Conservation (phyloP, 2,888 invertebrate genomes). For the Habrosyne pyritoides region DNA sequence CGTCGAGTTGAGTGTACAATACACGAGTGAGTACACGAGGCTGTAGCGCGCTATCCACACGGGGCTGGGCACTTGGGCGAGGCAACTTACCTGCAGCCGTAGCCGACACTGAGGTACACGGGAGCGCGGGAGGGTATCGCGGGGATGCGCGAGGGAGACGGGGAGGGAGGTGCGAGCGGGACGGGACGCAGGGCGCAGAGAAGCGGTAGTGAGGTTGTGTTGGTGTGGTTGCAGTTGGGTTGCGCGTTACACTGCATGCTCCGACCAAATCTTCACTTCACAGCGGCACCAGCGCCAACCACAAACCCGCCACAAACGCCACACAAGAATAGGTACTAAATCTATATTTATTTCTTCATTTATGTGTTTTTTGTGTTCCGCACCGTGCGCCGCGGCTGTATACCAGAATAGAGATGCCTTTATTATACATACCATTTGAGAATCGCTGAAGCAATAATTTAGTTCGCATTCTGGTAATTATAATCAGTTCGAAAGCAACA, state of each 20-base stretch:
- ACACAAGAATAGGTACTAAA: conserved; percentile 83
- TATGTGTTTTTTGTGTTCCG: conserved; percentile 82
- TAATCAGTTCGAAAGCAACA: conserved; percentile 70
- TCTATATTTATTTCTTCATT: conserved; percentile 76
- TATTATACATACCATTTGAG: conserved; percentile 47
- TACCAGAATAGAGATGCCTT: conserved; percentile 73
- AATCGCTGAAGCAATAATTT: conserved; percentile 69
- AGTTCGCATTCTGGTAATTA: conserved; percentile 68
- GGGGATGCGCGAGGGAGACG: conserved; percentile 20
- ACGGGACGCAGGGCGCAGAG: conserved; percentile 28
- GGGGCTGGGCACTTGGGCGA: conserved; percentile 17
- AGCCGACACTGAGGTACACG: conserved; percentile 11
- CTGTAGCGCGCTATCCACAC: conserved; percentile 28
- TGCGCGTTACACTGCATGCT: conserved; percentile 95
- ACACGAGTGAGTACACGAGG: conserved; percentile 15
- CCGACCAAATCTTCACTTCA: conserved; percentile 85
- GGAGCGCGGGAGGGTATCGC: conserved; percentile 16
- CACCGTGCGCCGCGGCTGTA: conserved; percentile 75
- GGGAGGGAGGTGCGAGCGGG: conserved; percentile 20
- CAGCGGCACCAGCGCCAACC: conserved; percentile 83
- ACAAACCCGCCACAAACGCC: conserved; percentile 82
- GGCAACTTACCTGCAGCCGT: conserved; percentile 48
- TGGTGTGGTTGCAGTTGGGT: conserved; percentile 93
- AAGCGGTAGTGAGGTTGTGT: conserved; percentile 78
- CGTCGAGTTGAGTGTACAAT: conserved; percentile 17